A percentile compares a stretch with the other conserved stretches of the same genome.
Conservation (phyloP, 2,888 invertebrate genomes). For the Muschampia plurimacula region DNA sequence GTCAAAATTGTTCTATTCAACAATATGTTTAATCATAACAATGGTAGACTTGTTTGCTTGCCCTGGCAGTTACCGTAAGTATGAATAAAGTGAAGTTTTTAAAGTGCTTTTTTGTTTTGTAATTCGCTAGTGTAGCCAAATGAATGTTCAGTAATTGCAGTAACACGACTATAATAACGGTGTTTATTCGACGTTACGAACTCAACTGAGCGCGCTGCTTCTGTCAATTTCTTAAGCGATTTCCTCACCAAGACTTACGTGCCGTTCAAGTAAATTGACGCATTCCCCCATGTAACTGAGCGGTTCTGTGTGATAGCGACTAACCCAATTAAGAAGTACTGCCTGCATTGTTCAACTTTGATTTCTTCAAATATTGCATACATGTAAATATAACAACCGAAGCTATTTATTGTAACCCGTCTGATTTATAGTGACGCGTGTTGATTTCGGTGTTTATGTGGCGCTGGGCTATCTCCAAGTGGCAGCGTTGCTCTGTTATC, state of each 20-base stretch:
- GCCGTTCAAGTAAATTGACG: background rate
- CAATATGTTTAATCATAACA: no score
- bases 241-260: constrained; percentile 25
- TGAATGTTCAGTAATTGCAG: constrained; percentile 18
- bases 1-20: background rate
- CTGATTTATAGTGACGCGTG: constrained; percentile 24
- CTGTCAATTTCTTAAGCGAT: constrained; percentile 22
- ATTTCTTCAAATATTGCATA: constrained; percentile 38
- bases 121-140: background rate
- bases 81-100: background rate
- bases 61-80: background rate
- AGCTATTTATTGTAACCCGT: constrained; percentile 36
- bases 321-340: constrained; percentile 44
- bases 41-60: background rate
- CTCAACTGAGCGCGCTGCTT: background rate
- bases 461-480: constrained; percentile 24
- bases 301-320: constrained; percentile 30
- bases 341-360: constrained; percentile 35
- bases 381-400: constrained; percentile 33
- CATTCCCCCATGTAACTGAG: background rate
- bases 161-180: constrained; percentile 12
- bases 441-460: constrained; percentile 12
- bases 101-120: background rate
- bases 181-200: constrained; percentile 3
- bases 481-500: constrained; percentile 24